These are phyloP conservation scores for Phenganax stokvisi DNA, from an alignment of 92 coral and sea anemone genomes.

Conservation along the genomic window DNA sequence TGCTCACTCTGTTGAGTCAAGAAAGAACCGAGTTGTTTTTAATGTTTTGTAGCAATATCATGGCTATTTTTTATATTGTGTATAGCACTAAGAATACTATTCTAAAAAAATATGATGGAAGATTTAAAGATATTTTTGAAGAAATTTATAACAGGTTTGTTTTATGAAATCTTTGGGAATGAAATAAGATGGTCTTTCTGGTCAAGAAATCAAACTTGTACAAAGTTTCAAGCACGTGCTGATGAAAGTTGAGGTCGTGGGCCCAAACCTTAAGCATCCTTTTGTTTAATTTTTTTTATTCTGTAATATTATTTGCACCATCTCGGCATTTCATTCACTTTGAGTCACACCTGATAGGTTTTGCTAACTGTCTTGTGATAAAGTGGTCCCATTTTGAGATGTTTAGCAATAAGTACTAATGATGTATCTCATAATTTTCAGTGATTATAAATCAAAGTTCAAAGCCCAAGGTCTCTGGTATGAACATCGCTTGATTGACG, in stretches of 20 bases:
- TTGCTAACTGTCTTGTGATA: not conserved
- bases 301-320: too few species aligned
- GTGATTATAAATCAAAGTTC: constrained; percentile 72
- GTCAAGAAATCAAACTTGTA: too few species aligned
- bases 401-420: not conserved
- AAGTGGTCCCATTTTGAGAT: not conserved
- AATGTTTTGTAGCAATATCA: not conserved
- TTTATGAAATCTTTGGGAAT: too few species aligned
- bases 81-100: constrained; percentile 93
- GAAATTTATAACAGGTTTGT: constrained; percentile 73
- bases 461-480: constrained; percentile 84
- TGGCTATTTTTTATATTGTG: not conserved
- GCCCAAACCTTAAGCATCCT: too few species aligned
- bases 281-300: too few species aligned
- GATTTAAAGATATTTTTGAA: constrained; percentile 95
- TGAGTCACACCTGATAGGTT: constrained; percentile 10
- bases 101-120: constrained; percentile 91
- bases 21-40: not conserved
- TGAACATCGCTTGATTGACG: constrained; percentile 95
- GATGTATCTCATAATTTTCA: not conserved
- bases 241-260: too few species aligned
- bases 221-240: too few species aligned
- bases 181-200: too few species aligned
- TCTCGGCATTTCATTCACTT: too few species aligned
- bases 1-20: not conserved